Percentiles rank a stretch among this genome's conserved stretches.
phyloP scores from a whole-genome alignment of 1,140 invertebrate genomes.

The Bombus turneri region DNA sequence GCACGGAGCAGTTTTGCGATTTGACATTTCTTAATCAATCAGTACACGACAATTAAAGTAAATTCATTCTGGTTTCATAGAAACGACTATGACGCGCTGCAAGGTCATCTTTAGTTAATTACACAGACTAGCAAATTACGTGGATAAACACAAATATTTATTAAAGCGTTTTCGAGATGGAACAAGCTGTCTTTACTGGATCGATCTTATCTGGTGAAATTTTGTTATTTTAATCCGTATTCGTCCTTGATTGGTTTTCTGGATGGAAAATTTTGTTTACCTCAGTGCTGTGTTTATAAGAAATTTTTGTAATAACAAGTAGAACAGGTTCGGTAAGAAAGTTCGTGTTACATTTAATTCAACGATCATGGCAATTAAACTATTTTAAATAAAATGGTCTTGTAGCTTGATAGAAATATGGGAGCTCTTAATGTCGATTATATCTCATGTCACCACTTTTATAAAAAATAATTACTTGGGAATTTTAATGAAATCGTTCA shows the following conservation, averaged over 20 bases:
- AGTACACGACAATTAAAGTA: background rate
- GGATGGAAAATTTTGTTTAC: background rate
- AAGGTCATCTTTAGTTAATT: background rate
- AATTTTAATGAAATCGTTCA: background rate
- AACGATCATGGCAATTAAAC: background rate
- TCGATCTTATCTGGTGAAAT: too few species aligned
- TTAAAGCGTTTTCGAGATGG: constrained; percentile 4
- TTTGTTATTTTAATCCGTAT: too few species aligned
- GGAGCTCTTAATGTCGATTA: too few species aligned
- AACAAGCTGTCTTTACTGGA: too few species aligned
- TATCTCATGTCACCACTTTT: background rate
- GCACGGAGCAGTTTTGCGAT: background rate
- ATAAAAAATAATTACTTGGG: background rate
- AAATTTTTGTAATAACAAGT: background rate
- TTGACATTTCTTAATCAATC: constrained; percentile 13
- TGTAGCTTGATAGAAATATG: background rate
- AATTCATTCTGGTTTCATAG: background rate
- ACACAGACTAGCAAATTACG: background rate
- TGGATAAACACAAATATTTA: constrained; percentile 20
- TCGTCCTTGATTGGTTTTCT: background rate
- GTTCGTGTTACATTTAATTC: background rate
- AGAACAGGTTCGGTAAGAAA: too few species aligned
- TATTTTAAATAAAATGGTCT: background rate
- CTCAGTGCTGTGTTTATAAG: background rate
- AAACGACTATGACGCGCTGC: background rate